Conservation (phyloP, 2,888 invertebrate species). For the Sphaerophoria rueppellii region DNA sequence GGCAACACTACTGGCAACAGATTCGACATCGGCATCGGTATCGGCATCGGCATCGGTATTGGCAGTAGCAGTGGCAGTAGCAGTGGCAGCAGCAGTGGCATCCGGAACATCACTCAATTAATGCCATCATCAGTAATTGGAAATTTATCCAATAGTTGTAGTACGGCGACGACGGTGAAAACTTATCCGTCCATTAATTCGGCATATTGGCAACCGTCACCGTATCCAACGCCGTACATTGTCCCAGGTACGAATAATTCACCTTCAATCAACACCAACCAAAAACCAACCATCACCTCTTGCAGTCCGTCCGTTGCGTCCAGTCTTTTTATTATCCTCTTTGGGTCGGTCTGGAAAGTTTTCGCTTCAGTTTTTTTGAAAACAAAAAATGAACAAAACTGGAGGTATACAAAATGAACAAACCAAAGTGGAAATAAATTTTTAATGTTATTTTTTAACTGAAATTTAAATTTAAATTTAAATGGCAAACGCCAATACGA, state of each 20-base stretch:
- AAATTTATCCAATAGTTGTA: conserved; percentile 79
- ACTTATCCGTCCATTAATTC: conserved; percentile 91
- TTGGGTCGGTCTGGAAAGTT: not conserved
- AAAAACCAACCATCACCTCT: not conserved
- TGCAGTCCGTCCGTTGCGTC: conserved; percentile 1
- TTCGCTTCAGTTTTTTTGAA: conserved; percentile 16
- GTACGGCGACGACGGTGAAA: conserved; percentile 80
- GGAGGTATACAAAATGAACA: conserved; percentile 17
- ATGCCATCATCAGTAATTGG: conserved; percentile 79
- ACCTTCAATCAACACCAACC: conserved; percentile 45
- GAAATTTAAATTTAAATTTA: conserved; percentile 70
- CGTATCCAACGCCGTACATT: conserved; percentile 90
- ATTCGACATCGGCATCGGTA: conserved; percentile 39
- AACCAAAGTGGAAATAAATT: conserved; percentile 65
- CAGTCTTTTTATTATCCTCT: not conserved
- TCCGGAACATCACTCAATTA: conserved; percentile 79
- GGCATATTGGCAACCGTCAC: conserved; percentile 92
- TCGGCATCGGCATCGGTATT: not conserved
- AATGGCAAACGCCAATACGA: conserved; percentile 49
- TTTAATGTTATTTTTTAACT: conserved; percentile 71
- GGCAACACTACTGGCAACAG: conserved; percentile 66
- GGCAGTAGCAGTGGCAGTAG: conserved; percentile 71
- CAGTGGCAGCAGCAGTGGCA: conserved; percentile 73
- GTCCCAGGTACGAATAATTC: conserved; percentile 87
- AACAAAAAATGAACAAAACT: not conserved